Base-by-base conservation (phyloP, 2,797 vertebrate genomes). In the Chiroxiphia lanceolata region DNA sequence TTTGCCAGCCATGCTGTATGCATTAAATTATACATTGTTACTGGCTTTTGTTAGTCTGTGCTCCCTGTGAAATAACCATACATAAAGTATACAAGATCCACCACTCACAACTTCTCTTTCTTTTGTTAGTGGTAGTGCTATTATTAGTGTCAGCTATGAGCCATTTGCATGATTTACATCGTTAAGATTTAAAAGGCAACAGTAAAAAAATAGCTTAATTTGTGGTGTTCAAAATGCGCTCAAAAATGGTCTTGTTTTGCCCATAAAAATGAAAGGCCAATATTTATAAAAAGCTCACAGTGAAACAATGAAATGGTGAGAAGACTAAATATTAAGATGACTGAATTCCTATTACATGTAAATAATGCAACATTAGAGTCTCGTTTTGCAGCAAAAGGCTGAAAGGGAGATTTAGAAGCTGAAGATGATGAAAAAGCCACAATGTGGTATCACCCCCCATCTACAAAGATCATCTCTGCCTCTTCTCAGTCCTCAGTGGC, bases 291-390 rank as follows among this genome's bases (percentile, higher is more conserved):
- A 78, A 82, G 33, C 36, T 56, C 22, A 19, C 3, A 87, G 70
- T 47, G 56, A 90, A 92, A 94, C 68, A 94, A 89, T 90, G 29
- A 83, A 85, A 74, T 60, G 21, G n/a, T 68, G 48, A 82, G 40
- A 92, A 75, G 19, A 77, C 31, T 61, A 84, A 75, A 71, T 81
- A 93, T 70, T 74, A 85, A 51, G 64, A 85, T 6, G 76, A 33
- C n/a, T 42, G 44, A 87, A 69, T 87, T 85, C 38, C 31, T 48
- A 47, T 80, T 65, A 78, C 15, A 53, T 10, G 48, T 70, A 92
- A 92, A 92, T 67, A 95, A 95, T 71, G 67, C 80, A 93, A 89
- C 40, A 72, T 59, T 92, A 67, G 70, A 91, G 87, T 48, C 63
- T 20, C 29, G 42, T 53, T 90, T 70, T 68, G 53, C 74, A 91